Evolutionary conservation across 2,888 invertebrate species (phyloP).

Genomic region (Cryptocheilus praepositus): DNA sequence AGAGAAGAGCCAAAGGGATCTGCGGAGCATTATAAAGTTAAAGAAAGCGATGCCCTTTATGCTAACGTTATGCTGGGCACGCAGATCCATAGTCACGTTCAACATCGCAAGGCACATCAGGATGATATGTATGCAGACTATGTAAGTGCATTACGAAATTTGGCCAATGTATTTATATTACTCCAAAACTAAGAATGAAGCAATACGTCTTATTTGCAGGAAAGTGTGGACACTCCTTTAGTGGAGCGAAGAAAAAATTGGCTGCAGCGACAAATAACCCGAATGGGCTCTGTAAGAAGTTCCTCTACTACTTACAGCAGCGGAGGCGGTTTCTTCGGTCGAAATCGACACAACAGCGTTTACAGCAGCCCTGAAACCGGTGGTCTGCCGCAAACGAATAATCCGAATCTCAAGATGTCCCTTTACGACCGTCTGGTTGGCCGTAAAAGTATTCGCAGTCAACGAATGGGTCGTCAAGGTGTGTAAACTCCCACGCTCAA

Average conservation of each 20-base stretch:
- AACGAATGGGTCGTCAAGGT: slow-evolving; percentile 83
- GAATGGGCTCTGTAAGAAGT: slow-evolving; percentile 88
- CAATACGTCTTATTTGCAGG: slow-evolving; percentile 75
- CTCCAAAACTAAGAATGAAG: too few species aligned
- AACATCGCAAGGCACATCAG: slow-evolving; percentile 78
- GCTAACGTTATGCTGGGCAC: slow-evolving; percentile 84
- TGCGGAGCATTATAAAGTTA: slow-evolving; percentile 89
- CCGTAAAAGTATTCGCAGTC: slow-evolving; percentile 85
- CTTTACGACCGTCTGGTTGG: slow-evolving; percentile 90
- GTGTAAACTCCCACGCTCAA: slow-evolving; percentile 40
- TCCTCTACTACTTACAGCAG: slow-evolving; percentile 91
- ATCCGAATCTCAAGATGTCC: slow-evolving; percentile 82
- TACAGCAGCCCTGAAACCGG: slow-evolving; percentile 77
- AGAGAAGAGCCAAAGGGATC: slow-evolving; percentile 91
- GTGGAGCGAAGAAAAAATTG: slow-evolving; percentile 91
- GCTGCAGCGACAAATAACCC: slow-evolving; percentile 90
- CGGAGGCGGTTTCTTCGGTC: slow-evolving; percentile 83
- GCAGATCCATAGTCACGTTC: slow-evolving; percentile 73
- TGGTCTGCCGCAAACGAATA: slow-evolving; percentile 70
- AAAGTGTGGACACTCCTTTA: slow-evolving; percentile 92
- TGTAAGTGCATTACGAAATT: slow-evolving; percentile 78
- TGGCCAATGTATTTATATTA: too few species aligned
- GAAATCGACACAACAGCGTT: slow-evolving; percentile 87
- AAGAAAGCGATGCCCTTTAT: slow-evolving; percentile 89
- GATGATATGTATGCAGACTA: slow-evolving; percentile 94